Conservation (phyloP, 2,113 vertebrate genomes). For the Merops nubicus region DNA sequence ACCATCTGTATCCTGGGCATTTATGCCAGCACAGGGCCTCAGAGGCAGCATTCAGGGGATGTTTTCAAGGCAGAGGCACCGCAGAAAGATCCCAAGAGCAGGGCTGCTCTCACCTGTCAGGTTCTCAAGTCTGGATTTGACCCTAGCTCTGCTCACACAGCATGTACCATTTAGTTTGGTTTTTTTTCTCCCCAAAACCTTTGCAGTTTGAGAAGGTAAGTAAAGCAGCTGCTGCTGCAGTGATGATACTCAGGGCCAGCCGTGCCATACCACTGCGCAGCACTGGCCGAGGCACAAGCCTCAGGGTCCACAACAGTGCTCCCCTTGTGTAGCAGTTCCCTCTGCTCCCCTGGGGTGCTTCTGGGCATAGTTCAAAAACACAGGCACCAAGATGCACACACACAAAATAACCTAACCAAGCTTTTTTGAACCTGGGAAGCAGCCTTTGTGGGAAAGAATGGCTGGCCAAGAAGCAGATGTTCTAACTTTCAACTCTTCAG, state of each 20-base stretch:
- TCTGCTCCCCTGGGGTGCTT: neutral
- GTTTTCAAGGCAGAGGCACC: neutral
- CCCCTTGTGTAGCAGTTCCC: neutral
- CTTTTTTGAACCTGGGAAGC: neutral
- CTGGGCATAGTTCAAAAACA: neutral
- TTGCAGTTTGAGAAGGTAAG: neutral
- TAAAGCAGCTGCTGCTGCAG: neutral
- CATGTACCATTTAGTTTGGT: neutral
- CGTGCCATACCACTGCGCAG: fast-evolving
- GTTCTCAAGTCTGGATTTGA: neutral
- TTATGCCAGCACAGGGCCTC: neutral
- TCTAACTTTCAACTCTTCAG: slow-evolving; percentile 29
- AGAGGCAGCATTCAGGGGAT: fast-evolving
- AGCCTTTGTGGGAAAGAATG: neutral
- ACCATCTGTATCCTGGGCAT: neutral
- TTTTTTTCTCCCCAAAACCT: neutral
- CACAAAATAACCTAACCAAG: neutral
- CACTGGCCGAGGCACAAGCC: fast-evolving
- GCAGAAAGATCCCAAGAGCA: fast-evolving
- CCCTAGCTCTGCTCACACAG: fast-evolving
- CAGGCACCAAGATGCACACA: fast-evolving
- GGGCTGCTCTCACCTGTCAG: neutral
- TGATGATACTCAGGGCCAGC: fast-evolving
- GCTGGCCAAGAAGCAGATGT: slow-evolving; percentile 36
- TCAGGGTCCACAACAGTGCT: fast-evolving